Base-by-base conservation (phyloP, 2,113 vertebrate species). In the Zonotrichia leucophrys region DNA sequence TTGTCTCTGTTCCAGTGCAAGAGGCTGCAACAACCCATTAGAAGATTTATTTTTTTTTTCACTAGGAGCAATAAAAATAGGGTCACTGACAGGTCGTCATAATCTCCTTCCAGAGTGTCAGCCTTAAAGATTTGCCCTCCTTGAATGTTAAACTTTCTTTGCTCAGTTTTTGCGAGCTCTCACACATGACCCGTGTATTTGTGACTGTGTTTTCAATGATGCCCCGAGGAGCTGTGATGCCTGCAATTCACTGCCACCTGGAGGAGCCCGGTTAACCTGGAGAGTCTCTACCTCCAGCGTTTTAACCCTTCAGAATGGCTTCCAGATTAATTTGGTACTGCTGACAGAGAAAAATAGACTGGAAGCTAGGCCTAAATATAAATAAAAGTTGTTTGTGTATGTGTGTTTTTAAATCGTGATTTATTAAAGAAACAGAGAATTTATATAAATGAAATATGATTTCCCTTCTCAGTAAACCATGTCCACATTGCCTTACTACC, bases 401-500 rank as follows among this genome's bases (percentile, higher is more conserved):
- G 10, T 2, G 5, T 10, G 25, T 42, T n/a, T 56, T 91, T 47
- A 91, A 83, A 82, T 73, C 22, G 79, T 60, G 7, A 50, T 60
- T 96, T 91, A 56, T 73, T 89, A 83, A 86, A 91, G 59, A 60
- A 73, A 74, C 55, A 77, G 30, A n/a, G 15, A 87, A 70, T 35
- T 68, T 15, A 67, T 58, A 56, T 81, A 67, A 96, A 90, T 91
- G 88, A 94, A 91, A 92, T 58, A 87, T 37, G 13, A 66, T 25
- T 75, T 82, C 41, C 60, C 59, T 67, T 80, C 64, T 79, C 19
- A 44, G 20, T 76, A 88, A 91, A 79, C 30, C 25, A 10, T 30
- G 59, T 52, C 35, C 25, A 47, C 55, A 10, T 44, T 90, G 50
- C 28, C 83, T 81, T 90, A 86, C 50, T 86, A 78, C 44, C 39